Evolutionary conservation across 2,797 vertebrate species (phyloP).

Genomic region (Sebastes wilsoni): DNA sequence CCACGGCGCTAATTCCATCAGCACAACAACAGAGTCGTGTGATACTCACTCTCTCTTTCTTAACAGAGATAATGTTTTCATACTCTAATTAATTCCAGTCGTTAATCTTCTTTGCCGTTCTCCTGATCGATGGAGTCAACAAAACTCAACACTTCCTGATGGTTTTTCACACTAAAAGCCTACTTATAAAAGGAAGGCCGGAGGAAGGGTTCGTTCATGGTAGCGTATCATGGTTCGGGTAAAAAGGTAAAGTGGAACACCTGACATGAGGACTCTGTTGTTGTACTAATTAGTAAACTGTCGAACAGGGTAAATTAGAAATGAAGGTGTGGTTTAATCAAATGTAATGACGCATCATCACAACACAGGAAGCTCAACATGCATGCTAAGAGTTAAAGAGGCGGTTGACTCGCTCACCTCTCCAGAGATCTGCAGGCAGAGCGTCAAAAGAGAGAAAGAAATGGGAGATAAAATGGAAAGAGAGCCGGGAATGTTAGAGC

Average conservation of each 20-base stretch:
- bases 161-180: background rate
- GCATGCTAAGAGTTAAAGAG: background rate
- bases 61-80: background rate
- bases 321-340: background rate
- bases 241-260: background rate
- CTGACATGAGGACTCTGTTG: background rate
- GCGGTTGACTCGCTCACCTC: slow-evolving; percentile 61
- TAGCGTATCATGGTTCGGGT: background rate
- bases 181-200: background rate
- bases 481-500: background rate
- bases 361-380: background rate
- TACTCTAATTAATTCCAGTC: background rate
- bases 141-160: background rate
- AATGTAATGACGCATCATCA: background rate
- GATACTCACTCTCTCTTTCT: too few species aligned
- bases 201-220: background rate
- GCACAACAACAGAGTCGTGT: too few species aligned
- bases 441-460: background rate
- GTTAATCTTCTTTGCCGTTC: background rate
- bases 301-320: background rate
- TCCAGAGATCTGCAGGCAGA: slow-evolving; percentile 71
- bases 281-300: background rate
- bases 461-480: background rate
- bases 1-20: too few species aligned
- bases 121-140: background rate